Evolutionary conservation across 1,140 invertebrate species (phyloP).

Genomic region (Drosophila lacteicornis): DNA sequence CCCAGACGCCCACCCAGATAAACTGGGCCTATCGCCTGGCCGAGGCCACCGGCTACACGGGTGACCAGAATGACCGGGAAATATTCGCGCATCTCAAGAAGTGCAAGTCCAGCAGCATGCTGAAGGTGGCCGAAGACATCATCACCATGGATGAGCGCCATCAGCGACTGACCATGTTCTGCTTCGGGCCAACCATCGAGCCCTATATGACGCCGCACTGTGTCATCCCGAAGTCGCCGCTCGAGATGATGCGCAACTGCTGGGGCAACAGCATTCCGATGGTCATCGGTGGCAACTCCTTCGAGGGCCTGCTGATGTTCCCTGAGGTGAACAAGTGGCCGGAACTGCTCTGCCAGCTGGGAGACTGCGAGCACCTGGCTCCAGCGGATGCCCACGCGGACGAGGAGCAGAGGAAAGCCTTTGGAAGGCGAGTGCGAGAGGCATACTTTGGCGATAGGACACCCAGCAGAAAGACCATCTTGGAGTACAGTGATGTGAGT

Average conservation of each 20-base stretch:
- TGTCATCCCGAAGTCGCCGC: constrained; percentile 76
- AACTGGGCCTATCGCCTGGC: constrained; percentile 81
- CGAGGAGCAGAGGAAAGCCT: constrained; percentile 62
- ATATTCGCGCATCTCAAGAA: constrained; percentile 67
- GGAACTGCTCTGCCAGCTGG: constrained; percentile 59
- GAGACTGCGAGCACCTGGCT: constrained; percentile 66
- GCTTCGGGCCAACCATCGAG: constrained; percentile 83
- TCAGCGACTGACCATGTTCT: constrained; percentile 68
- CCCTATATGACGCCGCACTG: constrained; percentile 68
- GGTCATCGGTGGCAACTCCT: constrained; percentile 84
- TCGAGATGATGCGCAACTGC: constrained; percentile 80
- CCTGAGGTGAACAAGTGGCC: constrained; percentile 76
- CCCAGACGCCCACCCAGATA: constrained; percentile 57
- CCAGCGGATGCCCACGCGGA: constrained; percentile 69
- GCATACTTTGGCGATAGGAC: constrained; percentile 68
- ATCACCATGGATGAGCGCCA: constrained; percentile 76
- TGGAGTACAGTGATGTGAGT: constrained; percentile 82
- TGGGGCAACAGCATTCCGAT: constrained; percentile 85
- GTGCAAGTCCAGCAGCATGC: constrained; percentile 86
- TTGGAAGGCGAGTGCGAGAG: constrained; percentile 55
- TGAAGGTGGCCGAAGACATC: constrained; percentile 78
- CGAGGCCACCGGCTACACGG: constrained; percentile 72
- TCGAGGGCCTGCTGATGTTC: constrained; percentile 84
- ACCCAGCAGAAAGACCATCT: constrained; percentile 60
- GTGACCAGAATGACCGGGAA: constrained; percentile 55